phyloP scores from a whole-genome alignment of 2,797 vertebrate genomes.

The Tenualosa thibaudeaui region DNA sequence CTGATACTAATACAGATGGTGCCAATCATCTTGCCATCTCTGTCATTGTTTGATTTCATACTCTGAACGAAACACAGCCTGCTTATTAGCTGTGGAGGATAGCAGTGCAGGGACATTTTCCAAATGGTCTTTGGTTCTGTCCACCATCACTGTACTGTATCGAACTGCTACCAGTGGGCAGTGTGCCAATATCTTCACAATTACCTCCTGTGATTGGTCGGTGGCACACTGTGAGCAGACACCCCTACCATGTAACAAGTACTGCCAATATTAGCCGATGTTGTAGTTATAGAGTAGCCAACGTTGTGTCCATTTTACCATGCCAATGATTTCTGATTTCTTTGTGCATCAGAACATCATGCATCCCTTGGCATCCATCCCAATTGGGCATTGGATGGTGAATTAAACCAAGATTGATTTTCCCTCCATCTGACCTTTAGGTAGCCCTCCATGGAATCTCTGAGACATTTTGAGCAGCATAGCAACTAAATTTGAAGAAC shows the following conservation, averaged over 20 bases:
- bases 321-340: background rate
- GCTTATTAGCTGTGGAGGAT: no score
- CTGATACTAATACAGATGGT: background rate
- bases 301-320: no score
- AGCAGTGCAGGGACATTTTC: no score
- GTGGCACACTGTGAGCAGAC: no score
- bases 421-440: slow-evolving; percentile 12
- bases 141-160: no score
- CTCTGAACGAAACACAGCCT: background rate
- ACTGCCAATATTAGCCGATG: no score
- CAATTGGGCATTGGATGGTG: background rate
- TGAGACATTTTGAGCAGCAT: background rate
- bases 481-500: slow-evolving; percentile 15
- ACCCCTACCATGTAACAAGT: no score
- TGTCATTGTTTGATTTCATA: background rate
- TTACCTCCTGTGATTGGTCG: no score
- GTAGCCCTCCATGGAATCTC: background rate
- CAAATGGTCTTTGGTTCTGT: no score
- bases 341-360: background rate
- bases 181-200: no score
- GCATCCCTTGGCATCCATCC: background rate
- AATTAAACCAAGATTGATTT: slow-evolving; percentile 24
- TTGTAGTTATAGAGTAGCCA: no score
- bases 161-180: no score
- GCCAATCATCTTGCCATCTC: background rate